These are phyloP conservation scores for Macrosteles quadrilineatus DNA, from an alignment of 1,140 invertebrate genomes.

Conservation along the genomic window DNA sequence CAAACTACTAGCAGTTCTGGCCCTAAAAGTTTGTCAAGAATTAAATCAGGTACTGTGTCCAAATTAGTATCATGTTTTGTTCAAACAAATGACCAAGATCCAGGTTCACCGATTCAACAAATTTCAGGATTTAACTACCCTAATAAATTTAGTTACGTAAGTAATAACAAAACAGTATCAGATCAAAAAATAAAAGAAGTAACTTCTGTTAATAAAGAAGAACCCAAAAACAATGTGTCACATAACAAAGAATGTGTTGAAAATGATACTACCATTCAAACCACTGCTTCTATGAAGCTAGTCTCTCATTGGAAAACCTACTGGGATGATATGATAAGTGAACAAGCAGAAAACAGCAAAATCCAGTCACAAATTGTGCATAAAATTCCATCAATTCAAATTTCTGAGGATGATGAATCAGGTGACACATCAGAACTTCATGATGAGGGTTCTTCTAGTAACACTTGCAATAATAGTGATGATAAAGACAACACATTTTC, in stretches of 20 bases:
- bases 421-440: background rate
- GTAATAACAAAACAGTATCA: no score
- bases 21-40: slow-evolving; percentile 1
- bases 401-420: slow-evolving; percentile 16
- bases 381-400: slow-evolving; percentile 12
- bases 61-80: background rate
- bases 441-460: background rate
- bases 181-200: no score
- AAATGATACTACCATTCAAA: background rate
- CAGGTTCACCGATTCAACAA: background rate
- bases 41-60: slow-evolving; percentile 11
- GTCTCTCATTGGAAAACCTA: slow-evolving; percentile 13
- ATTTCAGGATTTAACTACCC: no score
- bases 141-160: no score
- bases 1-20: background rate
- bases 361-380: background rate
- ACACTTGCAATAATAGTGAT: no score
- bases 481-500: no score
- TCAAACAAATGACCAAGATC: background rate
- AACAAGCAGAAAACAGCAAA: background rate
- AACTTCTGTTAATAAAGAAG: no score
- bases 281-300: background rate
- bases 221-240: background rate
- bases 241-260: no score
- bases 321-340: slow-evolving; percentile 22